A percentile compares a stretch with the other conserved stretches of the same genome.
Evolutionary conservation across 2,113 vertebrate species (phyloP).

Genomic region (Chloebia gouldiae): DNA sequence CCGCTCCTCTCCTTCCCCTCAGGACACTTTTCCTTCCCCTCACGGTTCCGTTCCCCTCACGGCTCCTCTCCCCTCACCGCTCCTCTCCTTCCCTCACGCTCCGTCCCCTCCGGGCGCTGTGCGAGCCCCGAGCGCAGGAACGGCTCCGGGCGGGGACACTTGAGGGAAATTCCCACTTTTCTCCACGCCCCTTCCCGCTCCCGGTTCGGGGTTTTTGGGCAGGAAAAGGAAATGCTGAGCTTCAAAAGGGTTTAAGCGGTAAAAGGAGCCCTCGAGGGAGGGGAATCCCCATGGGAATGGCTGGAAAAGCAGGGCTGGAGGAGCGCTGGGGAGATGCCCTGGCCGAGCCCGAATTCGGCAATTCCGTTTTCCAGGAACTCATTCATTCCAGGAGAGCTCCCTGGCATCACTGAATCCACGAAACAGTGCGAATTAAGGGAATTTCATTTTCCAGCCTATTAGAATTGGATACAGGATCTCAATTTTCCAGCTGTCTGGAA

Average conservation of each 20-base stretch:
- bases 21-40: background rate
- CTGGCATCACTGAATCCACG: no score
- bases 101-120: background rate
- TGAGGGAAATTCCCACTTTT: background rate
- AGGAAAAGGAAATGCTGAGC: background rate
- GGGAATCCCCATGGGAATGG: background rate
- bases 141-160: background rate
- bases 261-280: rapidly evolving
- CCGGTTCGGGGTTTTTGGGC: background rate
- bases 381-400: background rate
- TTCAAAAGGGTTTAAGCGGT: background rate
- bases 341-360: background rate
- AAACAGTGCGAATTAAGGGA: background rate
- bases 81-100: background rate
- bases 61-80: background rate
- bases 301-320: background rate
- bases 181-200: background rate
- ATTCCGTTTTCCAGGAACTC: background rate
- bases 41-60: no score
- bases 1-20: background rate
- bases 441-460: background rate
- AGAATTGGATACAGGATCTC: background rate
- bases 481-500: background rate
- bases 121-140: background rate
- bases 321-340: background rate